Percentiles rank a stretch among this genome's conserved stretches.
These are phyloP conservation scores for Amphimallon solstitiale DNA, from an alignment of 2,888 invertebrate genomes.

Conservation along the genomic window DNA sequence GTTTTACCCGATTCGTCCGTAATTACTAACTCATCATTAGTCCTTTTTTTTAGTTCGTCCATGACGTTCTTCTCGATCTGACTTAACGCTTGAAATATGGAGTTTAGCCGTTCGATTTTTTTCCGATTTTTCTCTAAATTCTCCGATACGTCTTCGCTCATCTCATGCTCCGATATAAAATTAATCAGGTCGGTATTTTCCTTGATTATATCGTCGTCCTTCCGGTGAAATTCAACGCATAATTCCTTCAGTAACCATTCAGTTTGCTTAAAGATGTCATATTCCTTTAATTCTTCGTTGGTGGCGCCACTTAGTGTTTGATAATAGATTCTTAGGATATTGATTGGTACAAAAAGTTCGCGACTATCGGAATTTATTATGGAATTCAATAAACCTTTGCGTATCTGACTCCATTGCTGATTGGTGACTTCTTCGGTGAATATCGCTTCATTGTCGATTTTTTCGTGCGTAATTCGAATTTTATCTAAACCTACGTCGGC, in stretches of 20 bases:
- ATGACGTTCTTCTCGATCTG: conserved; percentile 48
- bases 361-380: conserved; percentile 56
- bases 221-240: conserved; percentile 54
- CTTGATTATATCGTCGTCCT: conserved; percentile 55
- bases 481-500: conserved; percentile 58
- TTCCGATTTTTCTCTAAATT: conserved; percentile 37
- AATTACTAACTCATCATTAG: conserved; percentile 51
- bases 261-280: conserved; percentile 56
- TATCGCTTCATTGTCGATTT: conserved; percentile 43
- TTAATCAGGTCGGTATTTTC: conserved; percentile 39
- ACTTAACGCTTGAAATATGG: conserved; percentile 48
- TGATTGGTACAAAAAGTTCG: conserved; percentile 58
- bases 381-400: conserved; percentile 57
- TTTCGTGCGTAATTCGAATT: conserved; percentile 56
- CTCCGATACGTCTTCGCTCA: conserved; percentile 32
- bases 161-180: conserved; percentile 25
- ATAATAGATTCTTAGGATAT: conserved; percentile 59
- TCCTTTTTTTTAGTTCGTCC: conserved; percentile 45
- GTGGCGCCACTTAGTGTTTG: conserved; percentile 56
- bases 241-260: conserved; percentile 60
- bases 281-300: conserved; percentile 50
- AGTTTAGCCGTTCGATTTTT: conserved; percentile 47
- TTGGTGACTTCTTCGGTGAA: conserved; percentile 49
- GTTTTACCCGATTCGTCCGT: conserved; percentile 46
- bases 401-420: conserved; percentile 59